These are phyloP conservation scores for Telenomus remus DNA, from an alignment of 1,140 invertebrate species.

Conservation along the genomic window DNA sequence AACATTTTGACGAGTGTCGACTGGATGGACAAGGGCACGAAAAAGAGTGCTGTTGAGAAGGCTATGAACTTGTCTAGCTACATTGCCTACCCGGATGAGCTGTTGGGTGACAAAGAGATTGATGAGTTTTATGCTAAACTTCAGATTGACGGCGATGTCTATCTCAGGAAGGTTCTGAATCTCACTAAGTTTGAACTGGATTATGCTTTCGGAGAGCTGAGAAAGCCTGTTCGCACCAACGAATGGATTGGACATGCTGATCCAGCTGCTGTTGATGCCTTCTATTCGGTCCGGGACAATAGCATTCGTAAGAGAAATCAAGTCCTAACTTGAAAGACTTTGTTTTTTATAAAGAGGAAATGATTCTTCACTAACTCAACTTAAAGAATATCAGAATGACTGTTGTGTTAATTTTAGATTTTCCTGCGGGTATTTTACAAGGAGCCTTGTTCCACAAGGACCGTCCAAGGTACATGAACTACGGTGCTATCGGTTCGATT, in stretches of 20 bases:
- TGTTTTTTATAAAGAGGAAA: too few species aligned
- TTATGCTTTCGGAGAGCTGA: constrained; percentile 84
- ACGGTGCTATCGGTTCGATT: constrained; percentile 92
- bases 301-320: constrained; percentile 91
- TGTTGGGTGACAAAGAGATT: constrained; percentile 84
- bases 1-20: constrained; percentile 78
- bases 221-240: constrained; percentile 87
- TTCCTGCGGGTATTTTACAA: constrained; percentile 93
- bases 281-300: constrained; percentile 88
- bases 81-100: constrained; percentile 89
- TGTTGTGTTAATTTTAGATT: too few species aligned
- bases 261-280: constrained; percentile 88
- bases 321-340: too few species aligned
- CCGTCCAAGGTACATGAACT: constrained; percentile 93
- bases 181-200: constrained; percentile 85
- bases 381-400: too few species aligned
- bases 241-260: constrained; percentile 87
- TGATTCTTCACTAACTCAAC: too few species aligned
- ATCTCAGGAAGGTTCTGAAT: constrained; percentile 85
- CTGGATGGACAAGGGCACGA: constrained; percentile 93
- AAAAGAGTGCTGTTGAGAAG: constrained; percentile 82
- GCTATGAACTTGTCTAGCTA: constrained; percentile 84
- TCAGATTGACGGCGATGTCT: constrained; percentile 81
- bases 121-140: constrained; percentile 85
- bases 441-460: constrained; percentile 90